Conservation (phyloP, 2,888 invertebrate species). For the Netelia melanura region DNA sequence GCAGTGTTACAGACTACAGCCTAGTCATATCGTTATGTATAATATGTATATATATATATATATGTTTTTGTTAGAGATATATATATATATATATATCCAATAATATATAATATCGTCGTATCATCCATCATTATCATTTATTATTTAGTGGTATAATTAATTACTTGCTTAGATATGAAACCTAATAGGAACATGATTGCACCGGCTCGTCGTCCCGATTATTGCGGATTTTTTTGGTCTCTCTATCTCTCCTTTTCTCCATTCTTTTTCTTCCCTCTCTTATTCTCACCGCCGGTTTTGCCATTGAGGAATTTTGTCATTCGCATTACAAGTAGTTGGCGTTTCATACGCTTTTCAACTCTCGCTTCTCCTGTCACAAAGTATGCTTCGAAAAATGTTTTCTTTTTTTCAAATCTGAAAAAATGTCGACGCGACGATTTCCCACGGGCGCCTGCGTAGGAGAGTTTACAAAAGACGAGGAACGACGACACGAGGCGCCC, state of each 20-base stretch:
- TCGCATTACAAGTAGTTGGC: background rate
- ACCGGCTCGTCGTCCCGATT: slow-evolving; percentile 81
- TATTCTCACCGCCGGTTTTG: slow-evolving; percentile 7
- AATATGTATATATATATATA: slow-evolving; percentile 69
- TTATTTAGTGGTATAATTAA: slow-evolving; percentile 84
- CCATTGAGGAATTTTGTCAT: slow-evolving; percentile 2
- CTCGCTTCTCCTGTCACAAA: background rate
- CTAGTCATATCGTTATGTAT: slow-evolving; percentile 81
- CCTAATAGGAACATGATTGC: slow-evolving; percentile 85
- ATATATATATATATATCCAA: slow-evolving; percentile 82
- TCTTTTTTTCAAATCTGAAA: slow-evolving; percentile 10
- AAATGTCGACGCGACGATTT: slow-evolving; percentile 25
- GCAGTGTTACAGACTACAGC: slow-evolving; percentile 82
- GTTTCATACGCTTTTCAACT: background rate
- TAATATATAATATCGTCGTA: slow-evolving; percentile 84
- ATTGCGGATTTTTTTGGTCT: slow-evolving; percentile 66
- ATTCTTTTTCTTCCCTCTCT: background rate
- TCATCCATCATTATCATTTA: slow-evolving; percentile 84
- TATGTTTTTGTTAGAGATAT: slow-evolving; percentile 69
- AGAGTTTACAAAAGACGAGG: slow-evolving; percentile 77
- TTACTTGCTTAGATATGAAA: slow-evolving; percentile 85
- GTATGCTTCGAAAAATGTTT: background rate
- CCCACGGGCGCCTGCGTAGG: slow-evolving; percentile 74
- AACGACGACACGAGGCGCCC: slow-evolving; percentile 73
- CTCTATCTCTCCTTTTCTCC: slow-evolving; percentile 54